Percentiles rank a stretch among this genome's conserved stretches.
Conservation (phyloP, 2,888 invertebrate genomes). For the Phalera bucephala region DNA sequence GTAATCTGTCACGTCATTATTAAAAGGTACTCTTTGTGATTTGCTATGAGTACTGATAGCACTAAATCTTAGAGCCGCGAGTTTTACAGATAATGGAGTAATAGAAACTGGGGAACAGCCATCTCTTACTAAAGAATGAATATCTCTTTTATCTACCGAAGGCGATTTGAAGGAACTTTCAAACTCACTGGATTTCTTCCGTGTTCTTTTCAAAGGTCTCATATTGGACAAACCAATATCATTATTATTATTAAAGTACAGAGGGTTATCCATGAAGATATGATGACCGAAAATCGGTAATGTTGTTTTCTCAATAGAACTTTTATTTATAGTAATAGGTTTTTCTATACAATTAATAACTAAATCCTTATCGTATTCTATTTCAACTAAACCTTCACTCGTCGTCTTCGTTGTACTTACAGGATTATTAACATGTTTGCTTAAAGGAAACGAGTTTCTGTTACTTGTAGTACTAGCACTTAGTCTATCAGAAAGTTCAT, state of each 20-base stretch:
- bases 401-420: conserved; percentile 69
- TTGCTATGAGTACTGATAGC: conserved; percentile 71
- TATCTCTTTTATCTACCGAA: conserved; percentile 69
- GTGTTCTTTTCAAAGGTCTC: conserved; percentile 66
- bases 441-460: conserved; percentile 50
- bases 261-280: conserved; percentile 73
- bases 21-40: conserved; percentile 52
- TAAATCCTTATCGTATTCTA: conserved; percentile 80
- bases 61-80: conserved; percentile 83
- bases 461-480: conserved; percentile 52
- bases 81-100: conserved; percentile 83
- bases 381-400: conserved; percentile 80
- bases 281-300: conserved; percentile 77
- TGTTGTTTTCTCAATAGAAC: conserved; percentile 62
- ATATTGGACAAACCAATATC: conserved; percentile 56
- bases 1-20: conserved; percentile 74
- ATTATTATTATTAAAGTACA: conserved; percentile 76
- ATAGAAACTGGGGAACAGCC: conserved; percentile 77
- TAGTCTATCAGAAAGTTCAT: conserved; percentile 64
- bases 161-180: conserved; percentile 75
- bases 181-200: conserved; percentile 74
- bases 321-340: conserved; percentile 46
- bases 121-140: conserved; percentile 67
- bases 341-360: conserved; percentile 70
- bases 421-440: conserved; percentile 39